Evolutionary conservation across 1,140 invertebrate genomes (phyloP), one percentile per base, ranked within the genome.

Genomic region (Listronotus oregonensis): DNA sequence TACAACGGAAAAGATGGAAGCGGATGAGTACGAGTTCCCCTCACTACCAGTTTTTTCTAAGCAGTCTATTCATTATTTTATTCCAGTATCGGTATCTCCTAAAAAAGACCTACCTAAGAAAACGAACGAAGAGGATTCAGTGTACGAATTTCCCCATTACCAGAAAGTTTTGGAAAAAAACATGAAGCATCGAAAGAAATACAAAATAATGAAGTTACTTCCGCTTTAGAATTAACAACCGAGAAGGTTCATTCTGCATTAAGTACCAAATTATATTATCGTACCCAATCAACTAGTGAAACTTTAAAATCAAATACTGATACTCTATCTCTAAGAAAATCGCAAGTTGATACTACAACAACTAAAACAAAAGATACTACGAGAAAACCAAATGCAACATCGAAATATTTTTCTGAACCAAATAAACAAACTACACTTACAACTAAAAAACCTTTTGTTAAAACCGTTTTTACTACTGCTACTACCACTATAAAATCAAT

Each of bases 11-110:
- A 34, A 34, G 5, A 34, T 34, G 7, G 34, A 37, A 37, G 3
- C 7, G 8, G 32, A 56, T 34, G 52, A 39, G 9, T 56, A 56
- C n/a, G 14, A 56, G n/a, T 56, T 40, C 10, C 37, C 52, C 6
- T 7, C 0, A 9, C 15, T 56, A 32, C 52, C 52, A 12, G 8
- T 12, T 37, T 64, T 37, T 47, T 56, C 42, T 11, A 64, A 64
- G 44, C 8, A 52, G 18, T 64, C 61, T 5, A 64, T 64, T 12
- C 61, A 56, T 44, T 43, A 64, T 56, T 64, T 39, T 47, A 34
- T 47, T 31, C 43, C 61, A 12, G 43, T 56, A 18, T 34, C 37
- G 34, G 21, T 7, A 3, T 10, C 34, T 37, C 34, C 34, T 5
- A 37, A 37, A 37, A 1, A 37, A 10, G 34, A 10, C 1, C 11